phyloP scores from a whole-genome alignment of 35 echinoderm and acorn worm genomes.

The Apostichopus californicus region DNA sequence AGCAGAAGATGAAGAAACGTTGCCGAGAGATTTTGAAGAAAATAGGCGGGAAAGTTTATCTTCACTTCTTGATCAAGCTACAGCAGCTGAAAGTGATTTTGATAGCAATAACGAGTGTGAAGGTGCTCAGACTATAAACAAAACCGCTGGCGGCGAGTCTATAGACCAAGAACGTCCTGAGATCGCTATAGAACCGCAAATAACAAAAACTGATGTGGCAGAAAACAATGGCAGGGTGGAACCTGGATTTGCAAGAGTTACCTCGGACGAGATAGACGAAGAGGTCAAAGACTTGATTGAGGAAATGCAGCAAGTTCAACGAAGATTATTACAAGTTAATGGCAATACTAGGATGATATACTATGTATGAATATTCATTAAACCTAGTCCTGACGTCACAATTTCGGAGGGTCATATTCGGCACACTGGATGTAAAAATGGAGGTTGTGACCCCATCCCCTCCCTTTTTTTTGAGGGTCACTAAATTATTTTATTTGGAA shows the following conservation, averaged over 20 bases:
- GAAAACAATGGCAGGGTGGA: neutral
- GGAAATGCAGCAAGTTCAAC: conserved; percentile 86
- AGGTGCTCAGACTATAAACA: neutral
- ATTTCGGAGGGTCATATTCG: no score
- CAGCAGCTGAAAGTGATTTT: no score
- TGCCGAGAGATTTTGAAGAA: no score
- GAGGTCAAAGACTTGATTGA: conserved; percentile 61
- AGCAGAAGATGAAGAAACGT: no score
- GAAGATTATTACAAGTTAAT: conserved; percentile 81
- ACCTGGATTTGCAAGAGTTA: conserved; percentile 14
- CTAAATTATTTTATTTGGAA: no score
- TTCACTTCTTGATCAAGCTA: no score
- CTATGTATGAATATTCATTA: conserved; percentile 72
- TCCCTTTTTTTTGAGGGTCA: no score
- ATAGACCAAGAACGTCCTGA: neutral
- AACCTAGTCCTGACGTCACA: neutral
- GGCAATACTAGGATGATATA: conserved; percentile 90
- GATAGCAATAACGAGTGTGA: conserved; percentile 42
- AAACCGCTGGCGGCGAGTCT: neutral
- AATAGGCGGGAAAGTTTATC: no score
- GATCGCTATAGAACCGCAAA: conserved; percentile 15
- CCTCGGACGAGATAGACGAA: conserved; percentile 52
- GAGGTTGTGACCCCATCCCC: no score
- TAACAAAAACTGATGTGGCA: neutral
- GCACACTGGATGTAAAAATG: no score